These are phyloP conservation scores for Arion vulgaris DNA, from an alignment of 1,140 invertebrate species.

Conservation along the genomic window DNA sequence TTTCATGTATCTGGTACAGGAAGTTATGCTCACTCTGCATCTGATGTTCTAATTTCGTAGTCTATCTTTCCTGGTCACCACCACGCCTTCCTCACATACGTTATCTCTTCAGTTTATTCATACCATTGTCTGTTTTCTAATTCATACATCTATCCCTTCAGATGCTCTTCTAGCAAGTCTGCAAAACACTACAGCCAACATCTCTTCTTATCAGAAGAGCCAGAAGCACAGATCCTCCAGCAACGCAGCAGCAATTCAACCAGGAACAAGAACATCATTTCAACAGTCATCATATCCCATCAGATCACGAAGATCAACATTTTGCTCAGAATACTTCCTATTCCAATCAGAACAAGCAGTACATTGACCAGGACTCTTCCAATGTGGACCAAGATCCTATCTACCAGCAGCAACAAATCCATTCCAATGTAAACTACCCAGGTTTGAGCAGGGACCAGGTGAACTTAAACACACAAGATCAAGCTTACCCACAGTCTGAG, in stretches of 20 bases:
- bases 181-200: constrained; percentile 87
- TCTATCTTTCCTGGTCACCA: too few species aligned
- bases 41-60: too few species aligned
- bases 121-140: too few species aligned
- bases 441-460: neutral
- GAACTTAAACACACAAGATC: neutral
- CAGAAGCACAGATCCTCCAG: constrained; percentile 29
- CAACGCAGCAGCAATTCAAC: constrained; percentile 31
- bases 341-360: neutral
- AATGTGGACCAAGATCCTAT: neutral
- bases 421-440: neutral
- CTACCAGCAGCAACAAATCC: neutral
- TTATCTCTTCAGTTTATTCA: too few species aligned
- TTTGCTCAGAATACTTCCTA: neutral
- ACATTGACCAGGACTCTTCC: neutral
- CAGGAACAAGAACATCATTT: constrained; percentile 13
- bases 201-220: constrained; percentile 57
- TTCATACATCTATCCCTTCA: too few species aligned
- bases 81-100: too few species aligned
- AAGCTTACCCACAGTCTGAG: neutral
- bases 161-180: constrained; percentile 92
- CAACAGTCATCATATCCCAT: neutral
- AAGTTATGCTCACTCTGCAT: too few species aligned
- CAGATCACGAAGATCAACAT: neutral
- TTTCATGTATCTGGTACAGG: too few species aligned